These are phyloP conservation scores for Poeciliopsis gracilis DNA, from an alignment of 2,797 vertebrate species.

Conservation along the genomic window DNA sequence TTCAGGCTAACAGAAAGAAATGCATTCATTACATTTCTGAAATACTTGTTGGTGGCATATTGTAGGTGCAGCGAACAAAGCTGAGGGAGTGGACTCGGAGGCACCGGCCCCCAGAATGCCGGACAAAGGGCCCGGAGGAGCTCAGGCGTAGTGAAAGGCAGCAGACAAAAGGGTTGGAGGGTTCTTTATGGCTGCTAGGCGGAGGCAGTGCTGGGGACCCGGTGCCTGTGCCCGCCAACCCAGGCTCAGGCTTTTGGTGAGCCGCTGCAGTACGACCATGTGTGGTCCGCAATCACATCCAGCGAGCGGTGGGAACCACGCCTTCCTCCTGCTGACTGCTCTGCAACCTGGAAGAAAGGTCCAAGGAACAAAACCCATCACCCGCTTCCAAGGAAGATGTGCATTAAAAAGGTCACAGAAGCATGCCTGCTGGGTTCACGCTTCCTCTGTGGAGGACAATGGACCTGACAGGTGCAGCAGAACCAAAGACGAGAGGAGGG, in stretches of 20 bases:
- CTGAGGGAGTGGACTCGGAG: slow-evolving; percentile 62
- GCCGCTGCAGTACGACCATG: slow-evolving; percentile 72
- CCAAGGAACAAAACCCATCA: slow-evolving; percentile 56
- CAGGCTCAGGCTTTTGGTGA: slow-evolving; percentile 53
- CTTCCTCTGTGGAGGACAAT: slow-evolving; percentile 64
- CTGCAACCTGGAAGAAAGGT: slow-evolving; percentile 64
- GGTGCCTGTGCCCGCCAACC: slow-evolving; percentile 55
- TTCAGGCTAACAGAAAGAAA: slow-evolving; percentile 64
- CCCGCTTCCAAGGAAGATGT: slow-evolving; percentile 44
- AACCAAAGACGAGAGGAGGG: slow-evolving; percentile 50
- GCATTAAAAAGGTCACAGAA: slow-evolving; percentile 60
- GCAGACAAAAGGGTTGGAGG: slow-evolving; percentile 74
- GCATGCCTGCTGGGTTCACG: slow-evolving; percentile 58
- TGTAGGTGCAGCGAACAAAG: slow-evolving; percentile 75
- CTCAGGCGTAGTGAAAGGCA: slow-evolving; percentile 63
- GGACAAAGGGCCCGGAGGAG: slow-evolving; percentile 62
- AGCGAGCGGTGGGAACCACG: slow-evolving; percentile 61
- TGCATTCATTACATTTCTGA: slow-evolving; percentile 74
- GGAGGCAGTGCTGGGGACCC: slow-evolving; percentile 48
- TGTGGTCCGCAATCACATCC: slow-evolving; percentile 80
- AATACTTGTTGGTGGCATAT: slow-evolving; percentile 77
- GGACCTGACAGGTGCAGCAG: slow-evolving; percentile 71
- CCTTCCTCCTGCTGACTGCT: slow-evolving; percentile 67
- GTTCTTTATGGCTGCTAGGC: slow-evolving; percentile 45
- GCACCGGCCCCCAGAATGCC: slow-evolving; percentile 64